Evolutionary conservation across 2,113 vertebrate species (phyloP).

Genomic region (Dipodomys ordii): DNA sequence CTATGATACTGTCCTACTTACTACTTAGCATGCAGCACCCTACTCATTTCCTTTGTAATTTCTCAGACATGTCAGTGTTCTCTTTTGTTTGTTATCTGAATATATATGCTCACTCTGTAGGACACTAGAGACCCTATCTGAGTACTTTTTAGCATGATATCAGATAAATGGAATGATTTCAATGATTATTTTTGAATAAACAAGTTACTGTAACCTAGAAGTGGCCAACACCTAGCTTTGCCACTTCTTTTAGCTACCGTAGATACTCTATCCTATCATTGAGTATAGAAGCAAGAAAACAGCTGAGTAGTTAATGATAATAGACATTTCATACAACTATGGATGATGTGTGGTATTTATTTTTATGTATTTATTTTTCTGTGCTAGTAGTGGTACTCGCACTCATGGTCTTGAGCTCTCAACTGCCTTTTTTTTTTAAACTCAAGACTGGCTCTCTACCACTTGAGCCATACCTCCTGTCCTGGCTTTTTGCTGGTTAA

Average conservation of each 20-base stretch:
- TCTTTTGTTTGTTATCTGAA: constrained; percentile 10
- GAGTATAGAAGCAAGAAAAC: background rate
- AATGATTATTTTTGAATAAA: constrained; percentile 9
- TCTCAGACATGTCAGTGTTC: background rate
- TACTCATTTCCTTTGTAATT: background rate
- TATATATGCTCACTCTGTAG: background rate
- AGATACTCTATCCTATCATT: background rate
- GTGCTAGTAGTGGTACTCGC: too few relatives aligned
- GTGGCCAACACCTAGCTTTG: background rate
- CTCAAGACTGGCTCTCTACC: too few relatives aligned
- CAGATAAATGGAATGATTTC: background rate
- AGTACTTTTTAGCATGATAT: background rate
- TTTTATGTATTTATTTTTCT: background rate
- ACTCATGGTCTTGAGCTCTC: too few relatives aligned
- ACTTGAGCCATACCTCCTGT: too few relatives aligned
- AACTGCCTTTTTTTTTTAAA: too few relatives aligned
- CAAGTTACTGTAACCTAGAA: background rate
- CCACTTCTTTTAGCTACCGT: background rate
- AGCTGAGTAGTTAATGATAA: background rate
- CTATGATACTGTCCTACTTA: background rate
- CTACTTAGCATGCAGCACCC: background rate
- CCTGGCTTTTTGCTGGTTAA: too few relatives aligned
- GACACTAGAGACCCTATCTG: background rate
- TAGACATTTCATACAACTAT: background rate
- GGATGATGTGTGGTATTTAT: background rate